Conservation (phyloP, 1,140 invertebrate genomes). For the Melipona quadrifasciata region DNA sequence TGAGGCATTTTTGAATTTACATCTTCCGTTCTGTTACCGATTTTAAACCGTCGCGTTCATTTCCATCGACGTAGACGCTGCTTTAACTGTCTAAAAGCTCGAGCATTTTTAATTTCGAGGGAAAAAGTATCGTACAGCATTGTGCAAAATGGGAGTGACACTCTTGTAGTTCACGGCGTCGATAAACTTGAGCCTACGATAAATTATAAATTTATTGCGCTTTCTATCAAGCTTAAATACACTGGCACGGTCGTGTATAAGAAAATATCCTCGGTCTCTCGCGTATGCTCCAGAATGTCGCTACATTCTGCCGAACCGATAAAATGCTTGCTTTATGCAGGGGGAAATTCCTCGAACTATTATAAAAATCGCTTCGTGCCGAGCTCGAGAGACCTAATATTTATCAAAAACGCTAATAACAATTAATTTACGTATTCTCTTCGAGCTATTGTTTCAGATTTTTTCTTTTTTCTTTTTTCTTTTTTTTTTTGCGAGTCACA, state of each 20-base stretch:
- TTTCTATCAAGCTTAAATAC: neutral
- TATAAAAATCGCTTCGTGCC: no score
- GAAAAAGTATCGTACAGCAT: neutral
- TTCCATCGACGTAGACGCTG: no score
- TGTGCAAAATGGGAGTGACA: neutral
- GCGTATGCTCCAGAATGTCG: neutral
- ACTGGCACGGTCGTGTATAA: neutral
- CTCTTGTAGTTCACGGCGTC: neutral
- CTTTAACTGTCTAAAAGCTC: neutral
- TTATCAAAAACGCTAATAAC: neutral
- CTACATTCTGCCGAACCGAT: neutral
- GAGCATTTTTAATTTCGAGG: no score
- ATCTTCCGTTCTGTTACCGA: constrained; percentile 3
- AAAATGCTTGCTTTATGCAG: neutral
- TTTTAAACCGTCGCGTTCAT: constrained; percentile 28
- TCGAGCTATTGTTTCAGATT: neutral
- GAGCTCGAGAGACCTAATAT: rapidly evolving
- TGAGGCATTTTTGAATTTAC: constrained; percentile 55
- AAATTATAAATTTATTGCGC: neutral
- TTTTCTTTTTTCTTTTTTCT: neutral
- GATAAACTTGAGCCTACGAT: no score
- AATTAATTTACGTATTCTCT: neutral
- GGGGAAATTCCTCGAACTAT: neutral
- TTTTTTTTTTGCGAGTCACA: neutral
- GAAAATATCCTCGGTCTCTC: neutral